Base-by-base conservation (phyloP, 2,797 vertebrate genomes). In the Darevskia mixta region DNA sequence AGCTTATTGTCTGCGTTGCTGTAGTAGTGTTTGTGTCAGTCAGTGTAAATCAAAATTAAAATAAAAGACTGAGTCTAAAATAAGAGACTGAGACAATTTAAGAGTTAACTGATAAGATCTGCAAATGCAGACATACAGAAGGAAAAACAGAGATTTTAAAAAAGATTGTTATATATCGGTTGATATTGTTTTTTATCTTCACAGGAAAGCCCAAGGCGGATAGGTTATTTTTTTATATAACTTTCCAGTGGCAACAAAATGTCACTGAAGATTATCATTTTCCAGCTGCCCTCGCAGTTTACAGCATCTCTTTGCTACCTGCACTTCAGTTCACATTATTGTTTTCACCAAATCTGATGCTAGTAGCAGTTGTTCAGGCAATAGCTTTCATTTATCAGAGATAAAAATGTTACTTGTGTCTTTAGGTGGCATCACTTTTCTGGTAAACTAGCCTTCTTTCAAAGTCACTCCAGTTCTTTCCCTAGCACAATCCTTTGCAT, bases 201-300 rank as follows among this genome's bases (percentile, higher is more conserved):
- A 91, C 10, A 90, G 67, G 49, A 91, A 91, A 94, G 41, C 15
- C 1, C 5, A 86, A 32, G 64, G 85, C 73, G 88, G 86, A 91
- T 55, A 55, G 49, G 49, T 81, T 32, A 45, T 35, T 72, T 77
- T 83, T 55, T 29, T 61, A 55, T 79, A 25, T 81, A 91, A 83
- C 64, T 94, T 93, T 92, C 25, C 55, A 67, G 18, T 58, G 27
- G 66, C 79, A 94, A 45, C 35, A 93, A 90, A 83, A 84, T 4
- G 0, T 80, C 81, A 69, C 7, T 86, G 80, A 84, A 88, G 41
- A 87, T 90, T 93, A 87, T 49, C 0, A 0, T 45, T 71, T 83
- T 35, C 88, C 75, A 80, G 3, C 25, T 90, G 76, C 45, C 35
- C 86, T 87, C 61, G 49, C 55, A 27, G 15, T 20, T 43, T 69